These are phyloP conservation scores for Ondatra zibethicus DNA, from an alignment of 2,113 vertebrate species.

Conservation along the genomic window DNA sequence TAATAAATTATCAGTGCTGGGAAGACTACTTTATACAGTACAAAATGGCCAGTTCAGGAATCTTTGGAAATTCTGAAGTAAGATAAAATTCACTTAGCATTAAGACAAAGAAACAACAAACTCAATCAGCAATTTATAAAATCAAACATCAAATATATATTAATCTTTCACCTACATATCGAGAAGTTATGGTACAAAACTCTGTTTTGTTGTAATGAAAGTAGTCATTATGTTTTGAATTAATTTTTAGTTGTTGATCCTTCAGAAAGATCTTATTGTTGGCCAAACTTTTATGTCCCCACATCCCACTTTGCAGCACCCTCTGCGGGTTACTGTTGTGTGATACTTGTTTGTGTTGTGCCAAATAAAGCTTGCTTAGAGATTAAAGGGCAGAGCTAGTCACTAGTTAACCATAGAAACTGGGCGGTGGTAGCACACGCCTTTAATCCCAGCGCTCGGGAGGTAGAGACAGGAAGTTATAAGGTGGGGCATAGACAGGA, in stretches of 20 bases:
- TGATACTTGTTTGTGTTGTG: no score
- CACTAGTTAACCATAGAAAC: no score
- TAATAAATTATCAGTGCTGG: not conserved
- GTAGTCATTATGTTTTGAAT: not conserved
- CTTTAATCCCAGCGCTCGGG: no score
- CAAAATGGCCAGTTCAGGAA: not conserved
- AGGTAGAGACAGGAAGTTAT: no score
- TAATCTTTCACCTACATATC: not conserved
- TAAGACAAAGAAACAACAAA: not conserved
- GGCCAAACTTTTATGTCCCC: no score
- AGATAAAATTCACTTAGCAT: not conserved
- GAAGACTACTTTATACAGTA: not conserved
- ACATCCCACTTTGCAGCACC: not conserved
- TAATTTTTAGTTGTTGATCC: not conserved
- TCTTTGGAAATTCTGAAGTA: not conserved
- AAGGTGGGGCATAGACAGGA: no score
- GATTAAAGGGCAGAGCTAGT: no score
- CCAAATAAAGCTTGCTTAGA: no score
- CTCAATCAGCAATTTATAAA: not conserved
- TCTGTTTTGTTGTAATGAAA: not conserved
- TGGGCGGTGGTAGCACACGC: no score
- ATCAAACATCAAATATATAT: not conserved
- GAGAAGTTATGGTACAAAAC: not conserved
- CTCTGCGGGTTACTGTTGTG: no score
- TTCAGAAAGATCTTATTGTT: not conserved